phyloP scores from a whole-genome alignment of 1,140 invertebrate genomes.

The Himalopsyche phryganea region DNA sequence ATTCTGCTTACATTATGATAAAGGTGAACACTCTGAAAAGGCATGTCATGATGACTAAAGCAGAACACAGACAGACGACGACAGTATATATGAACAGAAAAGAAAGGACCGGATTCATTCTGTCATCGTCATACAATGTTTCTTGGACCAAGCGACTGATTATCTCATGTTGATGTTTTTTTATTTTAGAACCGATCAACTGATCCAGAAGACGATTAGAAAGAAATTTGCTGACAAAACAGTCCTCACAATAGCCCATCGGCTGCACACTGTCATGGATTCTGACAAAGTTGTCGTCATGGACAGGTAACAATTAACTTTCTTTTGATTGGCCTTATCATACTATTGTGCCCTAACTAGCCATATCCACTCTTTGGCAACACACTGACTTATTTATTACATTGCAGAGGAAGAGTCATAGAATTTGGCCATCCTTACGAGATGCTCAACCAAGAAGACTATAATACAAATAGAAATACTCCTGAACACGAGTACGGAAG shows the following conservation, averaged over 20 bases:
- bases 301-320: constrained; percentile 49
- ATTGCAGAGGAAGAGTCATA: constrained; percentile 21
- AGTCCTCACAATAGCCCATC: constrained; percentile 80
- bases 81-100: too few relatives aligned
- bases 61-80: too few relatives aligned
- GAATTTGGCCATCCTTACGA: constrained; percentile 30
- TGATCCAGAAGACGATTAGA: constrained; percentile 65
- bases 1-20: too few relatives aligned
- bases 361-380: neutral
- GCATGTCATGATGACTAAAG: too few relatives aligned
- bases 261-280: constrained; percentile 80
- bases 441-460: constrained; percentile 10
- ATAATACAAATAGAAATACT: neutral
- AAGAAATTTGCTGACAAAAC: constrained; percentile 69
- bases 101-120: too few relatives aligned
- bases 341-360: neutral
- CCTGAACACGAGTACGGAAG: neutral
- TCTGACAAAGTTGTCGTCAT: constrained; percentile 72
- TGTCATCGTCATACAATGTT: too few relatives aligned
- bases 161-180: neutral
- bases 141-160: too few relatives aligned
- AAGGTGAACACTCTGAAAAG: too few relatives aligned
- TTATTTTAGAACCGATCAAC: constrained; percentile 60
- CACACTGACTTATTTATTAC: neutral
- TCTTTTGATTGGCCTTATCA: neutral